phyloP scores from a whole-genome alignment of 2,888 invertebrate genomes.

The Acronicta alni region DNA sequence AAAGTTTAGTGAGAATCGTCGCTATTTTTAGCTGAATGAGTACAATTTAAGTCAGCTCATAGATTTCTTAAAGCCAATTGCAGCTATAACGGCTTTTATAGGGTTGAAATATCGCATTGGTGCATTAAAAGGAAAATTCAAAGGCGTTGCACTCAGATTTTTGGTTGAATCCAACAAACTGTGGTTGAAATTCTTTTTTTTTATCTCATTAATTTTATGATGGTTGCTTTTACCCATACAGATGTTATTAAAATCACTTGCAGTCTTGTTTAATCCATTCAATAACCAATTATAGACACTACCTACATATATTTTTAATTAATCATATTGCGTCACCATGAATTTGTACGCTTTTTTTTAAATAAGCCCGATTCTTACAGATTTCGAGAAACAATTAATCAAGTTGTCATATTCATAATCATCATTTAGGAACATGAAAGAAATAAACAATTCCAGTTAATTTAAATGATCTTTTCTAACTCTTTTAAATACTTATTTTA shows the following conservation, averaged over 20 bases:
- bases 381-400: too few species aligned
- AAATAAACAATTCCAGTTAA: not conserved
- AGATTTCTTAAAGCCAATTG: constrained; percentile 53
- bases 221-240: too few species aligned
- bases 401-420: too few species aligned
- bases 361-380: too few species aligned
- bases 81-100: constrained; percentile 50
- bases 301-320: too few species aligned
- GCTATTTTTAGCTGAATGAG: constrained; percentile 43
- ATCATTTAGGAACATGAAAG: too few species aligned
- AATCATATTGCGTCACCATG: too few species aligned
- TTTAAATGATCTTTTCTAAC: not conserved
- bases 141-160: constrained; percentile 43
- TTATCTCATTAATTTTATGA: not conserved
- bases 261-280: too few species aligned
- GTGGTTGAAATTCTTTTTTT: not conserved
- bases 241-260: too few species aligned
- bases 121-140: constrained; percentile 45
- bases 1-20: constrained; percentile 26
- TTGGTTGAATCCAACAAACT: constrained; percentile 10
- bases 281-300: too few species aligned
- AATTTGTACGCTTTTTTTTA: too few species aligned
- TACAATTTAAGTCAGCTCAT: constrained; percentile 46
- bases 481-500: not conserved
- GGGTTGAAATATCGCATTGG: constrained; percentile 47